phyloP scores from a whole-genome alignment of 2,888 invertebrate species.

The Leucozona laternaria region DNA sequence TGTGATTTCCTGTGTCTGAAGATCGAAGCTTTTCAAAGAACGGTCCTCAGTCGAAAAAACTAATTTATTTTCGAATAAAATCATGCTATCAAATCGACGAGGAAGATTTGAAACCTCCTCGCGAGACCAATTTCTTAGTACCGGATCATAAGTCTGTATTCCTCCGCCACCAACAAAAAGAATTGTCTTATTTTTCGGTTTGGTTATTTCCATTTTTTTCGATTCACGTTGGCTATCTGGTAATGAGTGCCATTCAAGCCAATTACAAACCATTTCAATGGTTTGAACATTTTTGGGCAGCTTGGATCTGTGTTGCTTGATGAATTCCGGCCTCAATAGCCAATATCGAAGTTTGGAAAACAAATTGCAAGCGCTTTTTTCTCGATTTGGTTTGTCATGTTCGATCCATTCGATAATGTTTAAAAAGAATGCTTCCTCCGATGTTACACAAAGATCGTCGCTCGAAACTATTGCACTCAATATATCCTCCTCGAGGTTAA shows the following conservation, averaged over 20 bases:
- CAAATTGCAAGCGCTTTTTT: background rate
- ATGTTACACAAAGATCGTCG: background rate
- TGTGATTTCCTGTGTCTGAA: background rate
- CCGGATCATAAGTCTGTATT: background rate
- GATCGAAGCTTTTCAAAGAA: background rate
- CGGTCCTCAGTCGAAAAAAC: background rate
- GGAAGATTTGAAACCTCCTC: background rate
- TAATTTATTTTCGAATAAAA: background rate
- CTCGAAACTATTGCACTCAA: background rate
- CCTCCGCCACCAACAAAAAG: background rate
- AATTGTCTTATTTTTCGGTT: background rate
- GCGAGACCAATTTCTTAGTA: background rate
- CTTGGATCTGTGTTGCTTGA: background rate
- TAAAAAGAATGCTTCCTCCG: background rate
- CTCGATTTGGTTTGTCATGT: background rate
- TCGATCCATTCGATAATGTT: background rate
- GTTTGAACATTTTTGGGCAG: background rate
- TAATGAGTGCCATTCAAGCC: conserved; percentile 8
- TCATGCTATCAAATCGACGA: background rate
- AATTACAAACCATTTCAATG: background rate
- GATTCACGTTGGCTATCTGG: background rate
- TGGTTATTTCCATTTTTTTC: background rate
- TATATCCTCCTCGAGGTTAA: background rate
- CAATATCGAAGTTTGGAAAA: background rate
- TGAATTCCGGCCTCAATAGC: background rate